Base-by-base conservation (phyloP, 2,797 vertebrate species). In the Cephalopachus bancanus region DNA sequence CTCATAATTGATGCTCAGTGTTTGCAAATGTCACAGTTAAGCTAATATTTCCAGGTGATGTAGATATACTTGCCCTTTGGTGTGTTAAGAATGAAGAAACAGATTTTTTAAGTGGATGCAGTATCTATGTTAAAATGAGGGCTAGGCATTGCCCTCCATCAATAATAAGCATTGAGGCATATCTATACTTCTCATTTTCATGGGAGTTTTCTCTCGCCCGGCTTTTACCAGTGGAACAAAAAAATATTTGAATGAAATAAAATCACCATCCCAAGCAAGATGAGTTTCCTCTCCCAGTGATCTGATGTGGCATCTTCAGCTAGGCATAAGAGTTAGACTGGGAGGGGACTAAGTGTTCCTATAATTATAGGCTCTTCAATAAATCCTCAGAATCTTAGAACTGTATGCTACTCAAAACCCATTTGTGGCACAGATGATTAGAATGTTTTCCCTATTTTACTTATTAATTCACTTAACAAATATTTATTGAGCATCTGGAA, bases 21-120 rank as follows among this genome's bases (percentile, higher is more conserved):
- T 81, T 85, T 74, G 78, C 55, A 84, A 93, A 85, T 95, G 92
- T 94, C 93, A 92, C 5, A 12, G 49, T 51, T 12, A 87, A 93
- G 71, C 69, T 92, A 10, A 60, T 81, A 51, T 96, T 84, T 94
- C 60, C 53, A 24, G 30, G 60, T 80, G 24, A 86, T 55, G 7
- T 0, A 62, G 69, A 33, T 57, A 26, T 1, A 15, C 55, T 79
- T 80, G 87, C 93, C 75, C 74, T 92, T 90, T 3, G 3, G 28
- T 55, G 60, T 76, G 64, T 92, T 96, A 72, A 62, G 76, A 95
- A 91, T 49, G 75, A 95, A 89, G 69, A 33, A 79, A 59, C 30
- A 65, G 53, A 17, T 7, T 80, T 88, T 89, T 64, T 55, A 72
- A 80, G 44, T 33, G 59, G 55, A 81, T n/a, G 24, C 2, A 37